These are phyloP conservation scores for Drosophila longiperda DNA, from an alignment of 2,888 invertebrate genomes.

Conservation along the genomic window DNA sequence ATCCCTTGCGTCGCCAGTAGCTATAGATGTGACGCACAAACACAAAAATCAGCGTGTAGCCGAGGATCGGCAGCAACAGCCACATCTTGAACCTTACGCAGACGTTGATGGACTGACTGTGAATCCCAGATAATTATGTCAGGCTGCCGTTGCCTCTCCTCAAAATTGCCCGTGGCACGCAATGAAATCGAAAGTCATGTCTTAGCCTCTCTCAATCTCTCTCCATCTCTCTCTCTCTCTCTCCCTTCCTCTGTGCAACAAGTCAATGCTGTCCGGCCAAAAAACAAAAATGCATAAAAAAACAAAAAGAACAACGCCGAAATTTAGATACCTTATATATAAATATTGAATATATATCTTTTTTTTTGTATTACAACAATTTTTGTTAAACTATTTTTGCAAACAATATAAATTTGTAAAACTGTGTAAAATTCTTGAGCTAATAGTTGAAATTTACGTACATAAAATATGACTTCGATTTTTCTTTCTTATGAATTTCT, in stretches of 20 bases:
- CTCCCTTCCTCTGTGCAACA: slow-evolving; percentile 40
- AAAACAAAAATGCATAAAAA: slow-evolving; percentile 17
- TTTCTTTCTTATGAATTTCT: not conserved
- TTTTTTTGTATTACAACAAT: not conserved
- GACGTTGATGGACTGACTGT: slow-evolving; percentile 55
- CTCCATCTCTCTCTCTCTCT: not conserved
- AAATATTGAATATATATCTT: not conserved
- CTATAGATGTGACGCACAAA: slow-evolving; percentile 80
- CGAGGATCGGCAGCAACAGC: slow-evolving; percentile 79
- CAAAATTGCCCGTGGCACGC: slow-evolving; percentile 47
- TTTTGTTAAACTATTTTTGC: not conserved
- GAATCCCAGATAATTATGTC: slow-evolving; percentile 68
- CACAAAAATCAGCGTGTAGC: slow-evolving; percentile 69
- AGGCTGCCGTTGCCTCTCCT: slow-evolving; percentile 30
- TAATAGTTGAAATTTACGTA: not conserved
- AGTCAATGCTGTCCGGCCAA: slow-evolving; percentile 63
- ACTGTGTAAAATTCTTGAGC: not conserved
- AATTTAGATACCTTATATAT: not conserved
- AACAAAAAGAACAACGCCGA: not conserved
- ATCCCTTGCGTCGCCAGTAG: slow-evolving; percentile 81
- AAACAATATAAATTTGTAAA: not conserved
- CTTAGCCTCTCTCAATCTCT: slow-evolving; percentile 20
- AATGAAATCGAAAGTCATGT: slow-evolving; percentile 73
- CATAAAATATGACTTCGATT: no score
- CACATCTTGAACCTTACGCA: slow-evolving; percentile 71